Evolutionary conservation across 1,140 invertebrate species (phyloP), one percentile per base, ranked within the genome.

Genomic region (Cephus cinctus): DNA sequence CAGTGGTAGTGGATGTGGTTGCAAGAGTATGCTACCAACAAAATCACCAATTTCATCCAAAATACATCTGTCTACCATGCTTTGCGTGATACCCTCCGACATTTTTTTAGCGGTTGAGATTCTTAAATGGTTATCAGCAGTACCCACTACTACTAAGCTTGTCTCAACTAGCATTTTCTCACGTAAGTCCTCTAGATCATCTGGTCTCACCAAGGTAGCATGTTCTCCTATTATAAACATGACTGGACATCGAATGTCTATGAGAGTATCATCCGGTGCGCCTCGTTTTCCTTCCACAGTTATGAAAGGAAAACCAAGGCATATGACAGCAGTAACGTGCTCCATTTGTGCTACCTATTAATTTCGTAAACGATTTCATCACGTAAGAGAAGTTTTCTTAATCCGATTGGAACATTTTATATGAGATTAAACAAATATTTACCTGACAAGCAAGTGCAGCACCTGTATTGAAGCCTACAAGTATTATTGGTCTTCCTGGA

Each of bases 181-280:
- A 5, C 90, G 71, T 6, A 92, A 66, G 41, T 88, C 83, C 67
- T 94, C 90, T 43, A 94, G 77, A 64, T 89, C 87, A 57, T 91
- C 88, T 22, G 85, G 71, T 16, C 82, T 83, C 39, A 70, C 78
- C 42, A 66, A 65, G 71, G 77, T 80, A 0, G 89, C 81, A 67
- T 87, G 83, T 63, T 93, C 86, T 2, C 91, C 91, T 53, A 91
- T 83, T 1, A 92, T 80, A 76, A 93, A 93, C 53, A 92, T 73
- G 5, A 88, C 85, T 0, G 90, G 89, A 34, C 83, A 84, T 54
- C 82, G 81, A 27, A 86, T 78, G 51, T 90, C 89, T 56, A 92
- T 71, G 14, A 93, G 61, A 3, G 80, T 81, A 69, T 94, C 90
- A 55, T 92, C 89, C 0, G 89, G 81, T 42, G 86, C 81, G n/a